Conservation (phyloP, 2,797 vertebrate genomes). For the Carcharodon carcharias region DNA sequence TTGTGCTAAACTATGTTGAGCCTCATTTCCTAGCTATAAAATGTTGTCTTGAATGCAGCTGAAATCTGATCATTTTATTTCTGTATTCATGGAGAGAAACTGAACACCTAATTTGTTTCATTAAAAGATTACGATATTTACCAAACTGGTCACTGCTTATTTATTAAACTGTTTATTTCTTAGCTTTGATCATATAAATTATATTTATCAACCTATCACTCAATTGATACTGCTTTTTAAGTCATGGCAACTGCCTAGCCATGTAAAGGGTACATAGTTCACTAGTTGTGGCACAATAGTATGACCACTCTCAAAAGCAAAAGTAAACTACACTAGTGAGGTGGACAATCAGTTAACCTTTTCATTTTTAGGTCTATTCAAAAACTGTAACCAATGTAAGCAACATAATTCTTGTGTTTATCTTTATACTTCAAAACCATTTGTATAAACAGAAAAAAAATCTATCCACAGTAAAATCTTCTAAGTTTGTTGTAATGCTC, state of each 20-base stretch:
- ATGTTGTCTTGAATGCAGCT: neutral
- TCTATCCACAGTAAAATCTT: neutral
- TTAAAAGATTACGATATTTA: neutral
- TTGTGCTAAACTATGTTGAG: neutral
- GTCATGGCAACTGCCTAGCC: neutral
- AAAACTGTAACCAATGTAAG: neutral
- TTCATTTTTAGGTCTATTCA: neutral
- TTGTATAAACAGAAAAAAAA: neutral
- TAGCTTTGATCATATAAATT: neutral
- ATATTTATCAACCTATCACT: neutral
- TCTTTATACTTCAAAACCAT: neutral
- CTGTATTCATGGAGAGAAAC: neutral
- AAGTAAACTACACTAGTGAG: neutral
- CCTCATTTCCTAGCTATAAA: neutral
- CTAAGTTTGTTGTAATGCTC: neutral
- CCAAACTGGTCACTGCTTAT: neutral
- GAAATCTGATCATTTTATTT: neutral
- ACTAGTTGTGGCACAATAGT: neutral
- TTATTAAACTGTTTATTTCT: constrained; percentile 5
- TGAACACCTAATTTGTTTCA: neutral
- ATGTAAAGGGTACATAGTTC: neutral
- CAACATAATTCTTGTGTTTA: neutral
- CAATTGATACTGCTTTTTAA: neutral
- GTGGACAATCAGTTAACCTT: neutral
- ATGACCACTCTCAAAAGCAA: neutral